These are phyloP conservation scores for Octodon degus DNA, from an alignment of 2,113 vertebrate genomes.

Conservation along the genomic window DNA sequence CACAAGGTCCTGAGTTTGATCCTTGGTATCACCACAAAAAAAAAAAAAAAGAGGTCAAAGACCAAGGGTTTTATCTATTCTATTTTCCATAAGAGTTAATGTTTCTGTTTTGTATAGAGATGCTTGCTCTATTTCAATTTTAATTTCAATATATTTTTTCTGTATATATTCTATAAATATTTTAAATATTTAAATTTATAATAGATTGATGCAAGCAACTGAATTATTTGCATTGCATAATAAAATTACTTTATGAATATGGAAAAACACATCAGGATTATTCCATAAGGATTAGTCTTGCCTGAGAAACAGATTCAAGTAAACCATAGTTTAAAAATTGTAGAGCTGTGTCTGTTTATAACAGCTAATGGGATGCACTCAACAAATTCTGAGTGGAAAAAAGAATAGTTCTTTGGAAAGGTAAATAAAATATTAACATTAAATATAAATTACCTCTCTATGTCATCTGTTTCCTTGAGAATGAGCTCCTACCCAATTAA, in stretches of 20 bases:
- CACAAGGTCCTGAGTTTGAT: no score
- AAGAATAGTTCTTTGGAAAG: not conserved
- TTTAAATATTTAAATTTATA: constrained; percentile 29
- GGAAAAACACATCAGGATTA: not conserved
- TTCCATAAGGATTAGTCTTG: constrained; percentile 5
- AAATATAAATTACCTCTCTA: not conserved
- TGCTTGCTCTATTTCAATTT: not conserved
- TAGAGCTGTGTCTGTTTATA: accelerated
- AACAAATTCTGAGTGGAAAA: not conserved
- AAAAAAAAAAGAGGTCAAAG: no score
- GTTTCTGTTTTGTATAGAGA: not conserved
- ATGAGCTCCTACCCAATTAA: not conserved
- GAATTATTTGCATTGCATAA: not conserved
- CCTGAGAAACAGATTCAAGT: not conserved
- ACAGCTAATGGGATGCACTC: not conserved
- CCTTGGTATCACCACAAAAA: no score
- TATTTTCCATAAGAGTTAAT: not conserved
- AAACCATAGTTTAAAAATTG: not conserved
- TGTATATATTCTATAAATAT: not conserved
- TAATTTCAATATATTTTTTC: not conserved
- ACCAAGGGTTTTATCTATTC: not conserved
- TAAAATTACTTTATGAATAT: not conserved
- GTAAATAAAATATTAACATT: not conserved
- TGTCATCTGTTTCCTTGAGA: constrained; percentile 8
- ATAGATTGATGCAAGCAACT: not conserved